Evolutionary conservation across 2,888 invertebrate species (phyloP), one percentile per base, ranked within the genome.

Genomic region (Lomographa bimaculata): DNA sequence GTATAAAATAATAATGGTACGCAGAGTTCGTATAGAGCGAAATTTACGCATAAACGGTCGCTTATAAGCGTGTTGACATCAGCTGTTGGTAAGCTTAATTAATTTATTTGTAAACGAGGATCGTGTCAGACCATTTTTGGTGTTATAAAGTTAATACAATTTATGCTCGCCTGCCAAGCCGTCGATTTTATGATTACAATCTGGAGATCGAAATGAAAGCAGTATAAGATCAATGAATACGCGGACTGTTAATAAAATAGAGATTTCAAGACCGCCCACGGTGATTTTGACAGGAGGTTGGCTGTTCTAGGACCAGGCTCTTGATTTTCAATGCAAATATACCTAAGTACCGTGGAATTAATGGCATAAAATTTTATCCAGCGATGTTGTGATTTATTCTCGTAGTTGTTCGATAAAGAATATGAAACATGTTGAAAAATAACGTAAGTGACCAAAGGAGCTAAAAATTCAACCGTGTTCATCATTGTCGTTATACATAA

Each of bases 191-290:
- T 58, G 67, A 64, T 69, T 68, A 66, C 42, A 42, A 71, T 59
- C 64, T 60, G 48, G 59, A 63, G 60, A 60, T 61, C 51, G 42
- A 60, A 64, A 70, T 58, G 57, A 60, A 57, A 54, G 42, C 51
- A 54, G 49, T 64, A 60, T 69, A 64, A 60, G 59, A 65, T 64
- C 58, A 62, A 57, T 55, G 53, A 46, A 54, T 53, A 61, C 59
- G 60, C 57, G 52, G 48, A 55, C 37, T 58, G 50, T 55, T 46
- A 53, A 65, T 75, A 66, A 76, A 72, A 66, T 66, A 60, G 60
- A 64, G 52, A 60, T 61, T 64, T 59, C 50, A 63, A 52, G 76
- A 66, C 77, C 77, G 54, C 78, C 71, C 75, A 77, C 57, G 54
- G 44, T 30, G 63, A 18, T 24, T 33, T 54, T 50, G 54, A 50